Evolutionary conservation across 1,140 invertebrate genomes (phyloP), one percentile per base, ranked within the genome.

Genomic region (Ceratina australensis): DNA sequence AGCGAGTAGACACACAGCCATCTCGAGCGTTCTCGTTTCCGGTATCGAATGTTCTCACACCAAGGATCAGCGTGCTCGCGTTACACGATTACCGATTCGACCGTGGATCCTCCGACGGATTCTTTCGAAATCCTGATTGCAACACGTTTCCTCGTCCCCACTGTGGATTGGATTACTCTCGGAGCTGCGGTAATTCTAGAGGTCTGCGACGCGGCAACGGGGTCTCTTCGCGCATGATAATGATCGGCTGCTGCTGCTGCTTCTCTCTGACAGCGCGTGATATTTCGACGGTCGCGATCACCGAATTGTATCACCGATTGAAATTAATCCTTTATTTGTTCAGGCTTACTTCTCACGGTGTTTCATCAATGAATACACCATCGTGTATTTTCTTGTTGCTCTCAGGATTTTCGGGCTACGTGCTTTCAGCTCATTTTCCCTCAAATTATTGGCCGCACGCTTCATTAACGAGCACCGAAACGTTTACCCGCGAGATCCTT

Each of bases 401-500:
- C 24, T 10, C 15, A 15, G 12, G 24, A 63, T 72, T 72, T 56
- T 47, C 60, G 71, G 71, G 26, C 15, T 8, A 3, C 18, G 42
- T 22, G 66, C 24, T 63, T 57, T 57, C 52, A 24, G n/a, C 26
- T 26, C 10, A 49, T 66, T 65, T 56, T 66, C 54, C 33, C 33
- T 71, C 24, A 77, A 77, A 77, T 69, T 77, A 75, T 60, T 54
- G 73, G 56, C 54, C 18, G 15, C 54, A 20, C 54, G 73, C 54
- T 75, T 68, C 64, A 75, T 66, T 68, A 76, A 61, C 47, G 67
- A 61, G 47, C 56, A 42, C 61, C 74, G 15, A 71, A 69, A 42
- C 66, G 74, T 77, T 69, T 71, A 69, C 26, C 24, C 3, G 69
- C 20, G 4, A 42, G 33, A n/a, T 59, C n/a, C 64, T 24, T 49